Conservation (phyloP, 2,888 invertebrate genomes). For the Actias luna region DNA sequence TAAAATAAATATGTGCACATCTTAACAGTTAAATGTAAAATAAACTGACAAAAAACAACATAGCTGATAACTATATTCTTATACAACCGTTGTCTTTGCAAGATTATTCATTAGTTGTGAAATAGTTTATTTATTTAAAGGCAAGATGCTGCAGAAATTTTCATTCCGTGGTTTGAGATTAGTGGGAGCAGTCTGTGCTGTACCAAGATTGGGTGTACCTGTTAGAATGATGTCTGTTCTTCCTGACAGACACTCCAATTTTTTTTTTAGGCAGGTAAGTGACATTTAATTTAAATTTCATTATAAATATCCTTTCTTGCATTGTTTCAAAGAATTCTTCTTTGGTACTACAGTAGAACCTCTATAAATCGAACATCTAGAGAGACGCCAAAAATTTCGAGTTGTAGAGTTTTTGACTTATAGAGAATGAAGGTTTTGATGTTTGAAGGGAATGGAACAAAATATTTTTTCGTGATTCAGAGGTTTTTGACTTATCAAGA, state of each 20-base stretch:
- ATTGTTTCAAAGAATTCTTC: no score
- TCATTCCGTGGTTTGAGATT: constrained; percentile 41
- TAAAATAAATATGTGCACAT: constrained; percentile 3
- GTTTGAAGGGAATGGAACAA: no score
- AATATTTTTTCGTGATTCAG: no score
- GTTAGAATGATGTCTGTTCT: constrained; percentile 44
- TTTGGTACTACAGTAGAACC: no score
- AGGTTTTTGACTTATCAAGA: no score
- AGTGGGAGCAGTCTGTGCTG: constrained; percentile 30
- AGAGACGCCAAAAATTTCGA: no score
- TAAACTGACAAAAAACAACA: constrained; percentile 3
- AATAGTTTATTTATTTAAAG: constrained; percentile 11
- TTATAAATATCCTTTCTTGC: background rate
- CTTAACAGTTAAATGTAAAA: background rate
- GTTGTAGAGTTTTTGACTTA: no score
- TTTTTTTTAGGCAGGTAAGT: constrained; percentile 74
- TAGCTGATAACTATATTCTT: constrained; percentile 19
- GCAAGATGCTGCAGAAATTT: constrained; percentile 54
- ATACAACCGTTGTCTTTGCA: constrained; percentile 15
- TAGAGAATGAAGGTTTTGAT: no score
- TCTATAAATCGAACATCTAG: no score
- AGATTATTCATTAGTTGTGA: constrained; percentile 24
- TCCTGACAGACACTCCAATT: constrained; percentile 44
- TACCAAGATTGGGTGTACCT: constrained; percentile 28
- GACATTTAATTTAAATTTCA: background rate